Conservation (phyloP, 2,113 vertebrate species). For the Sarotherodon lohbergeri region DNA sequence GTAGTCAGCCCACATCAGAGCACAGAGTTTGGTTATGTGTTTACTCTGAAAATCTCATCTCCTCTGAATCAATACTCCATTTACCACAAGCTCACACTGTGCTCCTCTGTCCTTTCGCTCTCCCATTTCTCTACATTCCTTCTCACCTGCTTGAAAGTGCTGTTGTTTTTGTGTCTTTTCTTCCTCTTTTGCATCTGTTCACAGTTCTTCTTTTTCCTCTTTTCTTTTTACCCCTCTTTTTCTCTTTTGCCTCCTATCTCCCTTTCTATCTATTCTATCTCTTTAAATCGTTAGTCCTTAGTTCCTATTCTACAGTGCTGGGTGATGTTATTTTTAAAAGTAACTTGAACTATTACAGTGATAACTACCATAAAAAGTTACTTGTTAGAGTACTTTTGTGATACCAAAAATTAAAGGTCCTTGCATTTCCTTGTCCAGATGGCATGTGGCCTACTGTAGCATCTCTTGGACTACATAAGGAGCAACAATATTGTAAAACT, state of each 20-base stretch:
- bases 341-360: not conserved
- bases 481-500: not conserved
- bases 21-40: constrained; percentile 42
- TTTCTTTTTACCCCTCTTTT: not conserved
- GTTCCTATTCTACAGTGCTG: not conserved
- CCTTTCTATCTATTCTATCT: not conserved
- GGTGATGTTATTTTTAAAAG: not conserved
- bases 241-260: not conserved
- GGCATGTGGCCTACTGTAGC: not conserved
- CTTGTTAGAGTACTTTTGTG: not conserved
- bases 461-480: not conserved
- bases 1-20: not conserved
- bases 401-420: not conserved
- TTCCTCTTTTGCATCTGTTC: not conserved
- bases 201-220: not conserved
- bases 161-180: not conserved
- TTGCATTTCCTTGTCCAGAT: not conserved
- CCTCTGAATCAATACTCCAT: constrained; percentile 61
- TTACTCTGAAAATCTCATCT: constrained; percentile 64
- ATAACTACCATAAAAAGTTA: not conserved
- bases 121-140: not conserved
- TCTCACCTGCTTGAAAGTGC: not conserved
- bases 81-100: constrained; percentile 38
- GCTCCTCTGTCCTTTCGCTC: not conserved
- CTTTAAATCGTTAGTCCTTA: not conserved